These are phyloP conservation scores for Hydractinia symbiolongicarpus DNA, from an alignment of 30 jellyfish, hydroid and myxozoan genomes.

Conservation along the genomic window DNA sequence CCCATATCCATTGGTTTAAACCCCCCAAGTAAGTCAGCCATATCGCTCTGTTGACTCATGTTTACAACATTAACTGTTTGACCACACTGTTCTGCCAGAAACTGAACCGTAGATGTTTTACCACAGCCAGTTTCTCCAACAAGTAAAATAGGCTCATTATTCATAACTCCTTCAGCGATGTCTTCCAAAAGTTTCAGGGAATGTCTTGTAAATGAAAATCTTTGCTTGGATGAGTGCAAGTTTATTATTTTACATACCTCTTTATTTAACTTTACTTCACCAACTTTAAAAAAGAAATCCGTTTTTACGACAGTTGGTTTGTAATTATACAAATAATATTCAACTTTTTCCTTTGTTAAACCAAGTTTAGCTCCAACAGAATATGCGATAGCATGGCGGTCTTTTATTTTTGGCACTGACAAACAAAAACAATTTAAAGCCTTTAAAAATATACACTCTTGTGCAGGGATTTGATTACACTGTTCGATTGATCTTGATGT, in stretches of 20 bases:
- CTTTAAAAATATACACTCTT: conserved; percentile 52
- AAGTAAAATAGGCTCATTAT: conserved; percentile 77
- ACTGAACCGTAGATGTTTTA: conserved; percentile 89
- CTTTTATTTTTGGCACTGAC: conserved; percentile 41
- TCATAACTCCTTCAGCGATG: conserved; percentile 62
- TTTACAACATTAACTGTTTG: conserved; percentile 70
- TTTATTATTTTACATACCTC: not conserved
- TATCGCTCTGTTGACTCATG: conserved; percentile 96
- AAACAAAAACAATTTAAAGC: conserved; percentile 83
- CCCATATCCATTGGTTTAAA: conserved; percentile 71
- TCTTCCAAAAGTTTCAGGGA: conserved; percentile 60
- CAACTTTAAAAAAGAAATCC: conserved; percentile 44
- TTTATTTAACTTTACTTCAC: conserved; percentile 46
- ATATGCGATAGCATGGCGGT: conserved; percentile 41
- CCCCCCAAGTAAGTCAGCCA: conserved; percentile 95
- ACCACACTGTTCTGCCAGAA: conserved; percentile 81
- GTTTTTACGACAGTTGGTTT: conserved; percentile 55
- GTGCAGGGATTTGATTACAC: conserved; percentile 29
- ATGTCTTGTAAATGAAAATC: conserved; percentile 69
- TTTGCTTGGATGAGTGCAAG: conserved; percentile 9
- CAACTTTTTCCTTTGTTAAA: conserved; percentile 53
- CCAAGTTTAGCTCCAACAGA: conserved; percentile 84
- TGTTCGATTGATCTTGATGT: conserved; percentile 26
- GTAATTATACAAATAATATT: conserved; percentile 40
- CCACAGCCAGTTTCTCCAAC: conserved; percentile 99